A percentile compares a stretch with the other conserved stretches of the same genome.
Conservation (phyloP, 2,113 vertebrate genomes). For the Psettodes erumei region DNA sequence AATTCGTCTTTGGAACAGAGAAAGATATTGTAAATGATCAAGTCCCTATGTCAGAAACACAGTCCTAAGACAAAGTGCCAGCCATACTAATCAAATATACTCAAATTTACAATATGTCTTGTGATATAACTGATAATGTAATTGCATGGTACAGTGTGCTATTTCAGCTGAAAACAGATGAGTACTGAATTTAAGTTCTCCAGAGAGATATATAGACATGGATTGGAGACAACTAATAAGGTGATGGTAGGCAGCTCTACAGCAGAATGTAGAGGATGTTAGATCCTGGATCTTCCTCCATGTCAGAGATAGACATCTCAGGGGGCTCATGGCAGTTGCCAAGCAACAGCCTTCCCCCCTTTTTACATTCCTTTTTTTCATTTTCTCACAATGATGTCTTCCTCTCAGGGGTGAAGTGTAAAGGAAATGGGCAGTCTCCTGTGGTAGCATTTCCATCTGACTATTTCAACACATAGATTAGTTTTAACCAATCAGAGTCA, state of each 20-base stretch:
- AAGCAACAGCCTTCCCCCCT: conserved; percentile 76
- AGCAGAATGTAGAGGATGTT: conserved; percentile 32
- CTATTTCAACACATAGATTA: conserved; percentile 37
- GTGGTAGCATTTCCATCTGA: conserved; percentile 44
- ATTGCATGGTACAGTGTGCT: conserved; percentile 10
- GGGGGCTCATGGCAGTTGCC: conserved; percentile 77
- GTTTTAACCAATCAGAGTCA: not conserved
- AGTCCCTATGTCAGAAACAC: not conserved
- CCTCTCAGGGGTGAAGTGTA: conserved; percentile 45
- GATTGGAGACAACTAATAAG: conserved; percentile 26
- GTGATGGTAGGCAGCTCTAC: conserved; percentile 38
- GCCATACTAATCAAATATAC: not conserved
- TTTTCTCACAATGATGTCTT: conserved; percentile 64
- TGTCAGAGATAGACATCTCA: conserved; percentile 73
- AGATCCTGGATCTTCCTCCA: conserved; percentile 60
- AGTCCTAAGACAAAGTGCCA: not conserved
- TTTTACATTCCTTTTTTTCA: conserved; percentile 50
- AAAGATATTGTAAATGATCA: conserved; percentile 13
- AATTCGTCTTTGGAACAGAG: conserved; percentile 84
- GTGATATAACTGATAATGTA: conserved; percentile 5
- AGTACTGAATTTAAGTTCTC: conserved; percentile 14
- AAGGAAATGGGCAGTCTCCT: conserved; percentile 38
- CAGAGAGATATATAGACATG: conserved; percentile 3
- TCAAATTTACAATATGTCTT: not conserved
- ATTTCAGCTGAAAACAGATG: conserved; percentile 9